phyloP scores from a whole-genome alignment of 2,797 vertebrate species.

The Varecia variegata region DNA sequence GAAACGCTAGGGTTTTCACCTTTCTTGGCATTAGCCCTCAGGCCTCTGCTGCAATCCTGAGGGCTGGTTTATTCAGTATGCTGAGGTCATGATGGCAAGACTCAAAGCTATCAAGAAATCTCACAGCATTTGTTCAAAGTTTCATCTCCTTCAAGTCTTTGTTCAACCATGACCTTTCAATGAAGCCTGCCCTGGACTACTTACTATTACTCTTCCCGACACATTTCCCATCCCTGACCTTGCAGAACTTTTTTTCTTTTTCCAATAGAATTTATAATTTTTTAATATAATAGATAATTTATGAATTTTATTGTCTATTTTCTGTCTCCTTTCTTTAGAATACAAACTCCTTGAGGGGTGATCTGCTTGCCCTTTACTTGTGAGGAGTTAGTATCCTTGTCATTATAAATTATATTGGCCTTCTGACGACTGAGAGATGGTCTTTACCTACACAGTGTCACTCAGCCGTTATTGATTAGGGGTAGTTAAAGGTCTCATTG shows the following conservation, averaged over 20 bases:
- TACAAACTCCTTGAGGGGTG: neutral
- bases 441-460: neutral
- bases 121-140: neutral
- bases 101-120: neutral
- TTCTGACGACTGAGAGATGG: neutral
- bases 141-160: neutral
- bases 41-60: neutral
- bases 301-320: neutral
- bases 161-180: neutral
- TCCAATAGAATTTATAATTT: neutral
- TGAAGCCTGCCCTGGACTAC: neutral
- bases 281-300: neutral
- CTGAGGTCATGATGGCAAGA: neutral
- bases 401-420: neutral
- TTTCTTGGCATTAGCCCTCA: neutral
- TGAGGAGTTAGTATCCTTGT: neutral
- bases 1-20: neutral
- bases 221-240: neutral
- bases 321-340: neutral
- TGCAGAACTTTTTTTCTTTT: neutral
- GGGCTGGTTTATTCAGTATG: neutral
- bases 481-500: constrained; percentile 58
- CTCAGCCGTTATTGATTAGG: constrained; percentile 37
- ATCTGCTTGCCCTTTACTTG: neutral
- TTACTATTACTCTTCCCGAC: neutral